Evolutionary conservation across 2,113 vertebrate species (phyloP), one percentile per base, ranked within the genome.

Genomic region (Pogona vitticeps): DNA sequence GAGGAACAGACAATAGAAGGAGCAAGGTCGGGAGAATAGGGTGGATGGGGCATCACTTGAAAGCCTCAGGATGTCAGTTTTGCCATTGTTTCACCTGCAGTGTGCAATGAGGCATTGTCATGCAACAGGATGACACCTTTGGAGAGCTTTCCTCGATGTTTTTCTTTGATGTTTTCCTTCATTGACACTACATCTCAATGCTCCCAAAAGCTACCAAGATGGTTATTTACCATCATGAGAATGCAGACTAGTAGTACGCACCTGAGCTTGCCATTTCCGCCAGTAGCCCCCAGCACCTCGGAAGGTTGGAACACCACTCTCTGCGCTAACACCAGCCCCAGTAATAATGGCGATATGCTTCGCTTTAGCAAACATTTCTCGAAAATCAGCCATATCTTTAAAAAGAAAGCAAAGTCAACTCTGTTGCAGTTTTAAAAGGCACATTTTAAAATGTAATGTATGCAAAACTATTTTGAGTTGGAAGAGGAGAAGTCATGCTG

Each of bases 201-300:
- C 17, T 46, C 40, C 46, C 31, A 76, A 46, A 46, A 46, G 46
- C 21, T 76, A 76, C 15, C 36, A 46, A 26, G 58, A n/a, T n/a
- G n/a, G 20, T 40, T 38, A 67, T 23, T 52, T 81, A 31, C 58
- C 58, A 81, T 86, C 21, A 40, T 67, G 61, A 56, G 76, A 68
- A 38, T 67, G n/a, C 36, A 26, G 58, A 56, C 10, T 6, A 40
- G 9, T 20, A 65, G 52, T 5, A 89, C 93, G 3, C 61, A 98
- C 99, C 98, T 99, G 98, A 21, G 98, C 97, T 88, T 97, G 96
- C 99, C 99, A 99, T 89, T 97, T 98, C 46, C 98, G 98, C 99
- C 99, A 99, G 75, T 97, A 97, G 20, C 98, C 98, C 28, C 98
- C 97, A 0, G 97, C 94, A 72, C 98, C 98, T 92, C 98, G 94